Base-by-base conservation (phyloP, 1,140 invertebrate genomes). In the Cyphomyrmex costatus region DNA sequence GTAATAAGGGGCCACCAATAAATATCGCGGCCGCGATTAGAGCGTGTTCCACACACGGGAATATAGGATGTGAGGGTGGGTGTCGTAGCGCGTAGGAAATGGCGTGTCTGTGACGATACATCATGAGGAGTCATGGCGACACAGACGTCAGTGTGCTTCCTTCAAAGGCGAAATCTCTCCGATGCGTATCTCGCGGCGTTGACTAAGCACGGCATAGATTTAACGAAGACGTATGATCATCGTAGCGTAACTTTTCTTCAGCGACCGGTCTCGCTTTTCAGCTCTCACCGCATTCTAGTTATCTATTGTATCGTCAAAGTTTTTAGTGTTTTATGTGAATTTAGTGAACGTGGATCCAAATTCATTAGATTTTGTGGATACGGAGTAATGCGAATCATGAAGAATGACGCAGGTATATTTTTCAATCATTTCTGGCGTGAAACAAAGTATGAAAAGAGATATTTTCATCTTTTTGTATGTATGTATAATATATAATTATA, bases 21-120 rank as follows among this genome's bases (percentile, higher is more conserved):
- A 86, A 86, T 86, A 82, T 86, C 63, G 66, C 66, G 66, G 53
- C 12, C 46, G 36, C 83, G 83, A 85, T 85, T 85, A 65, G 46
- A 24, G 21, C 51, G 14, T 36, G 36, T 68, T 56, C 36, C 24
- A 33, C 19, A 24, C 27, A 63, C 24, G 63, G 49, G 78, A 77
- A 68, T 21, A 36, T 78, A 46, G 27, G 63, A 14, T 27, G 14
- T 4, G 14, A 19, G 51, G 24, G 16, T 49, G 36, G 24, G 19
- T 49, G 46, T 65, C 58, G 53, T 33, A 12, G 30, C 30, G 33
- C 74, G 63, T 56, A 68, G 83, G 58, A 78, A 65, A 78, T 86
- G 63, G 76, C 76, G 51, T 80, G 84, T 79, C 76, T 79, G 33
- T 33, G 73, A 80, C 73, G 76, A 86, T 86, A 77, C 65, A 79